Evolutionary conservation across 2,888 invertebrate species (phyloP), one percentile per base, ranked within the genome.

Genomic region (Arrhopalites spinosus): DNA sequence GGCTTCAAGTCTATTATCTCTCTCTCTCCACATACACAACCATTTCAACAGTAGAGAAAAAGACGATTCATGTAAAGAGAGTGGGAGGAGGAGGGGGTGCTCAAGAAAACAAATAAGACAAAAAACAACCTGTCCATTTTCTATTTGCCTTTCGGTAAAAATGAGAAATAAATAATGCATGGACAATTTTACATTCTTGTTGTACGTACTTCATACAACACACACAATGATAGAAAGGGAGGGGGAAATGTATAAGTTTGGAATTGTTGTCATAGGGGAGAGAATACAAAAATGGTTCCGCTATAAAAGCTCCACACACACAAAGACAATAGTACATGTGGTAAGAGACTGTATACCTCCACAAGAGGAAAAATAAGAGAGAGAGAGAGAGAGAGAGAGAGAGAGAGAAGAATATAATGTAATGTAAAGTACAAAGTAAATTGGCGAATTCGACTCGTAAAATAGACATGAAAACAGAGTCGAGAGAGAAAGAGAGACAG

Each of bases 121-220:
- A 3, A 50, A 5, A n/a, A n/a, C 50, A 50, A n/a, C n/a, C 50
- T 50, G n/a, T 50, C 50, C 50, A 50, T 50, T 50, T 50, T 50
- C 50, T 50, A n/a, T n/a, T 50, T 50, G 50, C 59, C 59, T 20
- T 59, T 25, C 27, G 5, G 25, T 23, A 59, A 25, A 59, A 59
- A 59, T 59, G 59, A 59, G 59, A 59, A 59, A 59, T 59, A 59
- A 59, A 59, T 59, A 59, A 59, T 59, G 59, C 59, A 59, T 59
- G 15, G 27, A 59, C 25, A 59, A 59, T 59, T 59, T 59, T 59
- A 59, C 27, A 59, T 59, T 59, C 59, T 3, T 50, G 50, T 50
- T 20, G 7, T 20, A 2, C 15, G 7, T 20, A 2, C 17, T 3
- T 50, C 50, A 2, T 50, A n/a, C n/a, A 50, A n/a, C 50, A 50